Evolutionary conservation across 2,888 invertebrate species (phyloP), one percentile per base, ranked within the genome.

Genomic region (Nysson spinosus): DNA sequence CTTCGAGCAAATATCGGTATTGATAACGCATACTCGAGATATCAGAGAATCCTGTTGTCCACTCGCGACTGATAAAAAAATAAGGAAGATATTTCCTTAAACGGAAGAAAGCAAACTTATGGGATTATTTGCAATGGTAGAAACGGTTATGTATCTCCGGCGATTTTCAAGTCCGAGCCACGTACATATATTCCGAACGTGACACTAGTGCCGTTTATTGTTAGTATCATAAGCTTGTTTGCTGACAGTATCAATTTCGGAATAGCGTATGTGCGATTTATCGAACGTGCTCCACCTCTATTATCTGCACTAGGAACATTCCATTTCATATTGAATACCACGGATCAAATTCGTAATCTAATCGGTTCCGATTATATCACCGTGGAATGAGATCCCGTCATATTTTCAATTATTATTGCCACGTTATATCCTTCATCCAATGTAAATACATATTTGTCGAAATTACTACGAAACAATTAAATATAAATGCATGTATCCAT

Each of bases 191-290:
- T 60, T 62, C 56, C 44, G 74, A 69, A 75, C 74, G 74, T 75
- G 72, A 71, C 63, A 49, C 57, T 65, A 62, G 56, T 68, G 60
- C 52, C 64, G 66, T 66, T 51, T 35, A n/a, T 49, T 62, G 67
- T 32, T 49, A 61, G 56, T 69, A 75, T 77, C 77, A 69, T 75
- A 74, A 75, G 72, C 79, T 72, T 81, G 81, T 82, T 83, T 80
- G 82, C 77, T 73, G 80, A 83, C 82, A 79, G 78, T 80, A 83
- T 83, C 82, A 82, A 81, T 83, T 80, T 80, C 75, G 69, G 75
- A 75, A 78, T 71, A 73, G 77, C 76, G 71, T 67, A 73, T 69
- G 77, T 63, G 71, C 72, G 78, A 81, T 82, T 79, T 75, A 79
- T 80, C 70, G 79, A 77, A 81, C 79, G 78, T 66, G 72, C 75